Evolutionary conservation across 2,113 vertebrate species (phyloP).

Genomic region (Ctenodactylus gundi): DNA sequence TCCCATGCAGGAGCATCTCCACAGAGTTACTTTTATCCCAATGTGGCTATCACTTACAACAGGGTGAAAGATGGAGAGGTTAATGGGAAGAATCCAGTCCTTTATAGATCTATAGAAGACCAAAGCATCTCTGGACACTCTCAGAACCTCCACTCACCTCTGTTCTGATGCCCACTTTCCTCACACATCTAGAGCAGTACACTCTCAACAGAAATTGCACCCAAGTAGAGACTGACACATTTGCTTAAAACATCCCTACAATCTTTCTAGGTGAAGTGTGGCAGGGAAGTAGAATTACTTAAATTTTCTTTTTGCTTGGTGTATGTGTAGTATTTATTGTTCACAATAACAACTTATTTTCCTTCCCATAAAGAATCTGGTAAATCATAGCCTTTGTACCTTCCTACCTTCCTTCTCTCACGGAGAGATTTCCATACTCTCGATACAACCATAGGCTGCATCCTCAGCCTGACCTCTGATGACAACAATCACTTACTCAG

Average conservation of each 20-base stretch:
- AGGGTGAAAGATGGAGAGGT: too few species aligned
- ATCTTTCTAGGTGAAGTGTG: not conserved
- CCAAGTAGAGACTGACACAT: not conserved
- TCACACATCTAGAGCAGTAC: not conserved
- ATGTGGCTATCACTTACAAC: not conserved
- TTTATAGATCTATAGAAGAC: not conserved
- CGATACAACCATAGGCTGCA: not conserved
- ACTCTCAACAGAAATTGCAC: not conserved
- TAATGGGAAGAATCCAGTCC: not conserved
- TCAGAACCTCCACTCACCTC: not conserved
- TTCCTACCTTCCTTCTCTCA: not conserved
- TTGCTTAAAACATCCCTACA: not conserved
- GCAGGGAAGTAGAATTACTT: not conserved
- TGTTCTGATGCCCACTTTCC: not conserved
- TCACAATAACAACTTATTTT: not conserved
- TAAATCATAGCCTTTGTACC: not conserved
- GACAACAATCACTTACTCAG: not conserved
- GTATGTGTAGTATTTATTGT: not conserved
- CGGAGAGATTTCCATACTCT: not conserved
- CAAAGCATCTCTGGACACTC: not conserved
- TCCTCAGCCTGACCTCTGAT: not conserved
- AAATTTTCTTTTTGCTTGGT: too few species aligned
- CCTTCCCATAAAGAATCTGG: not conserved
- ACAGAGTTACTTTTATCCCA: not conserved
- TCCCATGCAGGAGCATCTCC: not conserved